Conservation (phyloP, 2,888 invertebrate species). For the Pristionchus maxplancki region DNA sequence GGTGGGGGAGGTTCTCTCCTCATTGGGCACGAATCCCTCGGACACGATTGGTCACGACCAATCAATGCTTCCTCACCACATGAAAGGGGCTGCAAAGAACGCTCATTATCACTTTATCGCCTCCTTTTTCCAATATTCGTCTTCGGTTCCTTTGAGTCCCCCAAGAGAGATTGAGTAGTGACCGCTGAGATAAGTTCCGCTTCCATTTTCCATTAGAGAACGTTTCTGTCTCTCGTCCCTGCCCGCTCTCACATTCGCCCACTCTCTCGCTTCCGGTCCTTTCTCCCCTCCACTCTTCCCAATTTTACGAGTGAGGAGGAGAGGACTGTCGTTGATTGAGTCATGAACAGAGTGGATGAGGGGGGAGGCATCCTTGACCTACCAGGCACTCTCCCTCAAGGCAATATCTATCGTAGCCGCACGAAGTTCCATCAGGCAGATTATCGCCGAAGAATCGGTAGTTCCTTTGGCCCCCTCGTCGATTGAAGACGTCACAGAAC, state of each 20-base stretch:
- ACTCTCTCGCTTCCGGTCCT: conserved; percentile 46
- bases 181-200: conserved; percentile 38
- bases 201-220: conserved; percentile 34
- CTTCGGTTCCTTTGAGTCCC: conserved; percentile 15
- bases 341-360: conserved; percentile 16
- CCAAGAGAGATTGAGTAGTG: neutral
- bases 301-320: conserved; percentile 26
- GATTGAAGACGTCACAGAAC: conserved; percentile 76
- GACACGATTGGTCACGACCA: conserved; percentile 70
- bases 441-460: conserved; percentile 78
- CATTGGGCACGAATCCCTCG: conserved; percentile 64
- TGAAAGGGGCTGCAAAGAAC: conserved; percentile 65
- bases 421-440: conserved; percentile 77
- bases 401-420: conserved; percentile 76
- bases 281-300: neutral
- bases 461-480: conserved; percentile 69
- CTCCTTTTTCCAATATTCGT: no score
- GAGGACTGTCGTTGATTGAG: neutral
- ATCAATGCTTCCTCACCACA: conserved; percentile 71
- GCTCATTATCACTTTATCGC: neutral
- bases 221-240: conserved; percentile 2
- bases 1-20: neutral
- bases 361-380: conserved; percentile 50
- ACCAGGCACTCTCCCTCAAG: conserved; percentile 77
- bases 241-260: neutral